phyloP scores from a whole-genome alignment of 2,113 vertebrate species.

The Beaufortia kweichowensis region DNA sequence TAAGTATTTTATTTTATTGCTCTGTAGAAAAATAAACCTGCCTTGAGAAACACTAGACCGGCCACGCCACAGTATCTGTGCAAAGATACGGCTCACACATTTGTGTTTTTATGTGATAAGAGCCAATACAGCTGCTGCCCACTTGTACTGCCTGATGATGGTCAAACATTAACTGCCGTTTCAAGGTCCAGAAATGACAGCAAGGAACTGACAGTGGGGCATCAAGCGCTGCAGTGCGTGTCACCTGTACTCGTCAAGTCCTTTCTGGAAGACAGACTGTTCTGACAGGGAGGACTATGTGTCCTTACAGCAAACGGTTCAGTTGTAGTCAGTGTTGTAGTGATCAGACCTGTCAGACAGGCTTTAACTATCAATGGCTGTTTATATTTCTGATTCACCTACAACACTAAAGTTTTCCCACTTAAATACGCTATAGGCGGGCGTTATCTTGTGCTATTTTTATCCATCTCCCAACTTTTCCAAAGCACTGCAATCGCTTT shows the following conservation, averaged over 20 bases:
- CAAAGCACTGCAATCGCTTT: not conserved
- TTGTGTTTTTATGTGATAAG: constrained; percentile 75
- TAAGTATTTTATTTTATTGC: constrained; percentile 31
- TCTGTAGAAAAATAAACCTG: constrained; percentile 60
- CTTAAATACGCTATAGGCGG: no score
- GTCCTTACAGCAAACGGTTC: not conserved
- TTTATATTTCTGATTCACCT: not conserved
- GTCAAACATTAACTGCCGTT: constrained; percentile 75
- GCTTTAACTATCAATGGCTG: no score
- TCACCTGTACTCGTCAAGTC: constrained; percentile 5
- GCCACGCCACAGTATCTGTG: constrained; percentile 68
- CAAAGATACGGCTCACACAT: constrained; percentile 63
- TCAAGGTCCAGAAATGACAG: constrained; percentile 62
- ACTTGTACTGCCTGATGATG: constrained; percentile 63
- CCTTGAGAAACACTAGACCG: constrained; percentile 56
- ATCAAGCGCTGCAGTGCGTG: not conserved
- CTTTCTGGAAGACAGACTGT: not conserved
- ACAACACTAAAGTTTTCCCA: not conserved
- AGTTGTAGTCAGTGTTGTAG: no score
- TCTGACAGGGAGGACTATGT: constrained; percentile 16
- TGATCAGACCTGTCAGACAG: no score
- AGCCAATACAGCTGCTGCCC: constrained; percentile 69
- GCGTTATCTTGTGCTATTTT: constrained; percentile 16
- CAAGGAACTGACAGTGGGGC: constrained; percentile 17
- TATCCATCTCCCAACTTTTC: not conserved